These are phyloP conservation scores for Tanaodytes sp. DNA, from an alignment of 2,888 invertebrate genomes.

Conservation along the genomic window DNA sequence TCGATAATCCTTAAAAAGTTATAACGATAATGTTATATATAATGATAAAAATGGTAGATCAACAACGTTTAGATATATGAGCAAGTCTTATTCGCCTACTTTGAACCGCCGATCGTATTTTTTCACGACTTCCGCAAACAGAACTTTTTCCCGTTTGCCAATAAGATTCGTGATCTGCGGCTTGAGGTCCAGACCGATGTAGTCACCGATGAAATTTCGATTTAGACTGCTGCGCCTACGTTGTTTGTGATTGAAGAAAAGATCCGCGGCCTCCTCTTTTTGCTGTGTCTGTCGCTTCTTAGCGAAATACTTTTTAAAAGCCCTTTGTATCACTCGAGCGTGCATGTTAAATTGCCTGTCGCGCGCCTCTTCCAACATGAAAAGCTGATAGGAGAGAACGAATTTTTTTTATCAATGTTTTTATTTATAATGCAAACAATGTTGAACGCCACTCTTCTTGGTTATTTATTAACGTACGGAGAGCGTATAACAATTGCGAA, in stretches of 20 bases:
- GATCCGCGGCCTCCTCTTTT: constrained; percentile 75
- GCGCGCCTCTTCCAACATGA: constrained; percentile 79
- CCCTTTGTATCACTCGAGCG: constrained; percentile 79
- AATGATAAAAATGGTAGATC: too few species aligned
- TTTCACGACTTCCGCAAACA: constrained; percentile 78
- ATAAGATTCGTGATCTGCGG: constrained; percentile 76
- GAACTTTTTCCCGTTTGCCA: constrained; percentile 78
- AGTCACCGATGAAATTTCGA: constrained; percentile 80
- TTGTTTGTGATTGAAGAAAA: constrained; percentile 77
- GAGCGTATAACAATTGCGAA: too few species aligned
- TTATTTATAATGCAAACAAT: too few species aligned
- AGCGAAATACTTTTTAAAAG: constrained; percentile 79
- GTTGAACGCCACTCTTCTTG: too few species aligned
- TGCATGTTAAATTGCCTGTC: constrained; percentile 79
- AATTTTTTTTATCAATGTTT: too few species aligned
- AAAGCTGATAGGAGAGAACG: constrained; percentile 74
- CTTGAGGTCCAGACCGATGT: constrained; percentile 79
- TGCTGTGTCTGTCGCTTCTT: constrained; percentile 76
- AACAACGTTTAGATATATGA: constrained; percentile 17
- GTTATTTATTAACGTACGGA: too few species aligned
- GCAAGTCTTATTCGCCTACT: too few species aligned
- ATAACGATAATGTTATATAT: too few species aligned
- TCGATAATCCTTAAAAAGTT: too few species aligned
- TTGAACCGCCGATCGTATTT: constrained; percentile 81
- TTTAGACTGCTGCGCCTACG: constrained; percentile 78